These are phyloP conservation scores for Drusus annulatus DNA, from an alignment of 1,140 invertebrate species.

Conservation along the genomic window DNA sequence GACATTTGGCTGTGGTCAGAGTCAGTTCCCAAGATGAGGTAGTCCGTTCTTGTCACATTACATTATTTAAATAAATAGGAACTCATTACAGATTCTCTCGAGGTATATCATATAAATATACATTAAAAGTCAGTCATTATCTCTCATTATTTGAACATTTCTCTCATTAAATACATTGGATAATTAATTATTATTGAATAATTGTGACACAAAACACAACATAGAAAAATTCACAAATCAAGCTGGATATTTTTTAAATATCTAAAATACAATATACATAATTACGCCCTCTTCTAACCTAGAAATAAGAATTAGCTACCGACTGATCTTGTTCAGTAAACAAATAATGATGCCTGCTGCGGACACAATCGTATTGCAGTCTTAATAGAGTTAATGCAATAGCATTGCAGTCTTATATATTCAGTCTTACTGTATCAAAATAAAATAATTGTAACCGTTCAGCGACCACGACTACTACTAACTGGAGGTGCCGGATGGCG, in stretches of 20 bases:
- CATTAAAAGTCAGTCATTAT: constrained; percentile 43
- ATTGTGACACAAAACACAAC: constrained; percentile 58
- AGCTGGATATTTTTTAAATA: constrained; percentile 60
- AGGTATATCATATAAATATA: constrained; percentile 33
- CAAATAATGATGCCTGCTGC: constrained; percentile 22
- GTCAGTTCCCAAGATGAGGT: constrained; percentile 48
- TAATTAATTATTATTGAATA: constrained; percentile 41
- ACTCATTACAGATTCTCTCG: constrained; percentile 40
- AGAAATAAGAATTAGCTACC: constrained; percentile 39
- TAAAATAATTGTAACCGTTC: constrained; percentile 45
- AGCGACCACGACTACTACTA: constrained; percentile 26
- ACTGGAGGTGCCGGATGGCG: constrained; percentile 47
- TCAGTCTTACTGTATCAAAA: constrained; percentile 59
- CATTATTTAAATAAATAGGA: constrained; percentile 58
- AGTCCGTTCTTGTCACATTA: constrained; percentile 45
- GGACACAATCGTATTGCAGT: constrained; percentile 37
- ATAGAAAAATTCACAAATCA: constrained; percentile 58
- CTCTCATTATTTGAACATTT: constrained; percentile 44
- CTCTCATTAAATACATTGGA: constrained; percentile 32
- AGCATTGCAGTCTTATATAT: constrained; percentile 57
- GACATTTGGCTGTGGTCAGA: neutral
- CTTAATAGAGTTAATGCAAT: constrained; percentile 55
- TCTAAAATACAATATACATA: constrained; percentile 58
- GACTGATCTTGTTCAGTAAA: constrained; percentile 38
- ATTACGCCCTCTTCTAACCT: constrained; percentile 7